phyloP scores from a whole-genome alignment of 2,797 vertebrate species.

The Dicrostonyx torquatus region DNA sequence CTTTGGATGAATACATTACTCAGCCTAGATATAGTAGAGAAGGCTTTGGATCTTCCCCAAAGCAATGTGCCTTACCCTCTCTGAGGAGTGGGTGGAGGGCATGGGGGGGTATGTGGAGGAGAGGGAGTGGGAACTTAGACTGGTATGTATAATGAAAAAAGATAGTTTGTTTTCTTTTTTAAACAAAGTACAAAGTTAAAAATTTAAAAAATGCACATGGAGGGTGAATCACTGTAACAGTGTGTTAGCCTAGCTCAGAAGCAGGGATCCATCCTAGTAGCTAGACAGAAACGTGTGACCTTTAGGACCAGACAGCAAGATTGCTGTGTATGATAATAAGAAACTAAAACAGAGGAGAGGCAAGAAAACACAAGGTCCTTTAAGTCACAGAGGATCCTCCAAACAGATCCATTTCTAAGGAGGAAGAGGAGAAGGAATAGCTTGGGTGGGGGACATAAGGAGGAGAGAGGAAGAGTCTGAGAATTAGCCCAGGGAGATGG shows the following conservation, averaged over 20 bases:
- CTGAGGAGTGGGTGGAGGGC: too few species aligned
- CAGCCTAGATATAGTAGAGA: too few species aligned
- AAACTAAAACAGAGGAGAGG: background rate
- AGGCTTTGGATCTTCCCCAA: too few species aligned
- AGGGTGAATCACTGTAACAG: background rate
- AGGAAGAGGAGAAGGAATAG: background rate
- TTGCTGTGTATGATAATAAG: background rate
- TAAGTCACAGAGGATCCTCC: background rate
- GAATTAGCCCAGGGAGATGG: background rate
- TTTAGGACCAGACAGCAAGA: background rate
- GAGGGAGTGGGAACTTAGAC: too few species aligned
- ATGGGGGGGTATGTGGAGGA: too few species aligned
- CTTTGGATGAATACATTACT: too few species aligned
- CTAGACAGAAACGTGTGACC: fast-evolving
- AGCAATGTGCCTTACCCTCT: too few species aligned
- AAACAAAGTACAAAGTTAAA: too few species aligned
- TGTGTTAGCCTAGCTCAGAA: background rate
- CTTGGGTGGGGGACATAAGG: background rate
- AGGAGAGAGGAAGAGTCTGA: background rate
- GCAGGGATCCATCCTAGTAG: too few species aligned
- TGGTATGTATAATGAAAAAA: too few species aligned
- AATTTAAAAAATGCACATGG: background rate
- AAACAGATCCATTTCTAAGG: background rate
- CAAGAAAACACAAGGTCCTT: background rate
- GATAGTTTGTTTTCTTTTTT: too few species aligned